These are phyloP conservation scores for Fopius arisanus DNA, from an alignment of 1,140 invertebrate species.

Conservation along the genomic window DNA sequence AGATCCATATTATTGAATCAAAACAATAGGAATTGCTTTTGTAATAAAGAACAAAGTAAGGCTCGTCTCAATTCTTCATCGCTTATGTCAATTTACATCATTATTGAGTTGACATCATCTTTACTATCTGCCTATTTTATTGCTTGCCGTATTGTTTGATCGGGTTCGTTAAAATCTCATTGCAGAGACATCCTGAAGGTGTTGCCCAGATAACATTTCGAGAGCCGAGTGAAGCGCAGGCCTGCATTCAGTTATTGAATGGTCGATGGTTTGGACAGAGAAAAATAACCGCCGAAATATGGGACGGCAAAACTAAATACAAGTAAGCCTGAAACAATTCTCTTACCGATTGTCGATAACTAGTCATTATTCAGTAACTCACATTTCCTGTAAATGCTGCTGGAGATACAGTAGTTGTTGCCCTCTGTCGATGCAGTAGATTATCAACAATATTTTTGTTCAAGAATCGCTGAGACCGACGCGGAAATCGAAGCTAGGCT, in stretches of 20 bases:
- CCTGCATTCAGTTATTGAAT: constrained; percentile 87
- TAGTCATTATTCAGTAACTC: neutral
- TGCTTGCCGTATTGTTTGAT: neutral
- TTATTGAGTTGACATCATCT: neutral
- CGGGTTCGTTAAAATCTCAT: constrained; percentile 36
- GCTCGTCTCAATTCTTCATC: neutral
- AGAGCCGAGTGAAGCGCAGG: constrained; percentile 89
- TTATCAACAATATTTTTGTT: constrained; percentile 27
- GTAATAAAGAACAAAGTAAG: constrained; percentile 19
- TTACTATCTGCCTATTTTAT: no score
- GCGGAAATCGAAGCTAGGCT: constrained; percentile 83
- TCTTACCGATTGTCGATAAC: neutral
- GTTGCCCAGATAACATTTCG: constrained; percentile 92
- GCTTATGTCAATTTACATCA: neutral
- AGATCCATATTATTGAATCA: constrained; percentile 27
- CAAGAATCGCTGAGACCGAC: constrained; percentile 87
- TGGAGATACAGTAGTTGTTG: neutral
- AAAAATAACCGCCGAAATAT: constrained; percentile 84
- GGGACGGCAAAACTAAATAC: constrained; percentile 97
- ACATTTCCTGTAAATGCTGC: neutral
- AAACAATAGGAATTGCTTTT: constrained; percentile 12
- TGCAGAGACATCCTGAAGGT: constrained; percentile 90
- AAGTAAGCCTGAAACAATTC: constrained; percentile 66
- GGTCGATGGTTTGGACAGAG: constrained; percentile 91
- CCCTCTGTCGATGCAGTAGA: neutral